phyloP scores from a whole-genome alignment of 2,113 vertebrate genomes.

The Tychaedon coryphoeus region DNA sequence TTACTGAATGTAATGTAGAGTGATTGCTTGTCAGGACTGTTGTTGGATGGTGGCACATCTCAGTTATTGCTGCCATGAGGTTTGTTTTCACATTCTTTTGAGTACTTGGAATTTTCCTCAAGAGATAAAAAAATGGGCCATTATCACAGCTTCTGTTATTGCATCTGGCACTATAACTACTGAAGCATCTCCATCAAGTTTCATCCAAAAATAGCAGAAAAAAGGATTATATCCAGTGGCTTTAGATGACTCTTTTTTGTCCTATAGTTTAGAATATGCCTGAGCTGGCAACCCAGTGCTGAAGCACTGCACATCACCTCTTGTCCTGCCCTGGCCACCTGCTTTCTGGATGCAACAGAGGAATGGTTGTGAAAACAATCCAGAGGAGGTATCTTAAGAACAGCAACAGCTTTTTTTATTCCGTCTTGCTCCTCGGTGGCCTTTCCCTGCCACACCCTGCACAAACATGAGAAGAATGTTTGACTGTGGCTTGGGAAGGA shows the following conservation, averaged over 20 bases:
- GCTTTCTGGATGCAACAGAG: not conserved
- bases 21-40: not conserved
- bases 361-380: not conserved
- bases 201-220: not conserved
- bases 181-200: not conserved
- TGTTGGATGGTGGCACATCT: not conserved
- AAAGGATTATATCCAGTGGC: not conserved
- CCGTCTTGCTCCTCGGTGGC: not conserved
- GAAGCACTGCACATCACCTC: not conserved
- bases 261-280: not conserved
- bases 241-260: not conserved
- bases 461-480: not conserved
- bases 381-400: not conserved
- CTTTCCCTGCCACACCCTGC: not conserved
- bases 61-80: constrained; percentile 14
- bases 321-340: not conserved
- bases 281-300: not conserved
- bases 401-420: not conserved
- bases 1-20: not conserved
- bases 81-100: constrained; percentile 16
- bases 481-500: not conserved
- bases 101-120: constrained; percentile 23
- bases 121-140: not conserved
- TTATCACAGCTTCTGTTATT: constrained; percentile 16
- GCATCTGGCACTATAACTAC: not conserved